Evolutionary conservation across 2,797 vertebrate species (phyloP).

Genomic region (Pseudopleuronectes americanus): DNA sequence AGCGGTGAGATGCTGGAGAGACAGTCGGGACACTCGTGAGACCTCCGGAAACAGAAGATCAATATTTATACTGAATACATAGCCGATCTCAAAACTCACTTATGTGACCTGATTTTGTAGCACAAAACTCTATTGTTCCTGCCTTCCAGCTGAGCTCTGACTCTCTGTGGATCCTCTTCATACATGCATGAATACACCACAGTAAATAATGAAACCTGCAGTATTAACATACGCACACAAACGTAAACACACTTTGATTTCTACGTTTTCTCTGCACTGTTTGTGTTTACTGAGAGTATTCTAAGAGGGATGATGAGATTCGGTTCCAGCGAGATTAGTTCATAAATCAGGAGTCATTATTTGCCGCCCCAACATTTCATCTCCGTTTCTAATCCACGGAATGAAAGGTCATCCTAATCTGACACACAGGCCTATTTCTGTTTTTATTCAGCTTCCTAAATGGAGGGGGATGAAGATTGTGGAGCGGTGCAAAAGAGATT

Average conservation of each 20-base stretch:
- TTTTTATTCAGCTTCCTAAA: slow-evolving; percentile 44
- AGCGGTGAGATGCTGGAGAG: slow-evolving; percentile 41
- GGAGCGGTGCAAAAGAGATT: slow-evolving; percentile 28
- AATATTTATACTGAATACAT: slow-evolving; percentile 60
- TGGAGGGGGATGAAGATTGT: slow-evolving; percentile 37
- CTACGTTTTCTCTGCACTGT: slow-evolving; percentile 19
- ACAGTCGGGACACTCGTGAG: slow-evolving; percentile 49
- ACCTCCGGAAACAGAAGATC: slow-evolving; percentile 61
- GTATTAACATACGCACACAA: slow-evolving; percentile 20
- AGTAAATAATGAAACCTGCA: slow-evolving; percentile 22
- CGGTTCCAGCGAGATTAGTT: slow-evolving; percentile 47
- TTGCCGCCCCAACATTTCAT: slow-evolving; percentile 56
- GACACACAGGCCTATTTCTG: slow-evolving; percentile 42
- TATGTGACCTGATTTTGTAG: slow-evolving; percentile 58
- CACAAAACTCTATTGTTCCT: slow-evolving; percentile 33
- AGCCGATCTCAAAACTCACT: slow-evolving; percentile 63
- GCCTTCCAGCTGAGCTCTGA: slow-evolving; percentile 34
- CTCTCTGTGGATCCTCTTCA: slow-evolving; percentile 42
- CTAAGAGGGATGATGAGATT: slow-evolving; percentile 55
- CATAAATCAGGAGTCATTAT: slow-evolving; percentile 58
- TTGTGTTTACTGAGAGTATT: slow-evolving; percentile 49
- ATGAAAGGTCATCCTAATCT: slow-evolving; percentile 72
- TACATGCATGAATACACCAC: slow-evolving; percentile 36
- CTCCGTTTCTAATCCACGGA: slow-evolving; percentile 57
- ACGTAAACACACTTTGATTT: slow-evolving; percentile 26